Base-by-base conservation (phyloP, 2,797 vertebrate genomes). In the Hydrolagus colliei region DNA sequence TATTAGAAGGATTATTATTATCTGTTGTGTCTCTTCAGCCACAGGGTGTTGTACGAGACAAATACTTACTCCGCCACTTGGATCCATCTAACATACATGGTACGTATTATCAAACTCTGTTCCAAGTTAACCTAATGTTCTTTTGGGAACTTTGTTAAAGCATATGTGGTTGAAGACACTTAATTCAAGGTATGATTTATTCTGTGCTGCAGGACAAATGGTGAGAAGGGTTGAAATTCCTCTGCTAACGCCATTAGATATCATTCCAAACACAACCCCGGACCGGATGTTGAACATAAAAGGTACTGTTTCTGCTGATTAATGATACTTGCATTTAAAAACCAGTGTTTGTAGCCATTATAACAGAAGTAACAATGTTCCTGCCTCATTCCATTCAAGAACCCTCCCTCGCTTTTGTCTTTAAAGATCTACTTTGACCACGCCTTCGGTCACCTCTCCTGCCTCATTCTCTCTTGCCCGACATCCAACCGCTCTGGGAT, bases 71-170 rank as follows among this genome's bases (percentile, higher is more conserved):
- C 20, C 90, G 94, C 52, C 94, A 90, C 0, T 91, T 99, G 87
- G 97, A 99, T 89, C 97, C 97, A 1, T 93, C 90, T 79, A 96
- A 95, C 27, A 67, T 96, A 87, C 97, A 95, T 86, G 97, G 97
- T 99, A 91, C 86, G 91, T 85, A 88, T 16, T 63, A 18, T 41
- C 11, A 10, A n/a, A 52, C 62, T 65, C 12, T n/a, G 2, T 65
- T 78, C 9, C 88, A 89, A 10, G 1, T 86, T 2, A 6, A 22
- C 13, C 13, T 63, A 12, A 14, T n/a, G 62, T 86, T 35, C 72
- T 9, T 86, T 77, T 86, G 35, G 67, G 79, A 8, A 6, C 86
- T 0, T 13, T 72, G n/a, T 86, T 86, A 4, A n/a, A 85, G 76
- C 9, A 9, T 1, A 27, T 59, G 71, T 82, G 63, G 27, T 52